Percentiles rank a stretch among this genome's conserved stretches.
phyloP scores from a whole-genome alignment of 2,113 vertebrate species.

The Phrynocephalus versicolor region DNA sequence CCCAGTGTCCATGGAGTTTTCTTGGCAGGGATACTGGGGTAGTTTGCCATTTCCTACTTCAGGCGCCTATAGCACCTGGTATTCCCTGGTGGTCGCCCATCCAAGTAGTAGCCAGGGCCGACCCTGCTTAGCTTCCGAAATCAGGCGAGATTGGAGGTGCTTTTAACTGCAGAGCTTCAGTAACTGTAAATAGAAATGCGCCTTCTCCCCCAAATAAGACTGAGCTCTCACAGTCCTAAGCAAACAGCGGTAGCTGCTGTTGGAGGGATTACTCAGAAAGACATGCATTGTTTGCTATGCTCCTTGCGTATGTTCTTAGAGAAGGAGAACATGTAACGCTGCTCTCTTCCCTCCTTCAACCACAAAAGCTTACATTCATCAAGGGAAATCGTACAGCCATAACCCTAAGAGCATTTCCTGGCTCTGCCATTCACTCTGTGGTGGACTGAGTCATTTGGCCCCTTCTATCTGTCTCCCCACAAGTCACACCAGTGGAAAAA shows the following conservation, averaged over 20 bases:
- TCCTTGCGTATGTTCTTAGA: not conserved
- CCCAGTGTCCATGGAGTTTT: no score
- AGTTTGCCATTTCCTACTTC: no score
- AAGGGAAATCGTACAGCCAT: not conserved
- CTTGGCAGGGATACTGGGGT: no score
- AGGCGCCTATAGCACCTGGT: no score
- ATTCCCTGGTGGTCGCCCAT: no score
- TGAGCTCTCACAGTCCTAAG: not conserved
- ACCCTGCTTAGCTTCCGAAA: no score
- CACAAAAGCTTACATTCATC: not conserved
- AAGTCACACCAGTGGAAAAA: not conserved
- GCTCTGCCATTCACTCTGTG: not conserved
- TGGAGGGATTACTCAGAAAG: not conserved
- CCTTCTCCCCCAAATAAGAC: not conserved
- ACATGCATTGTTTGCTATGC: not conserved
- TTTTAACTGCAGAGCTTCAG: slow-evolving; percentile 19
- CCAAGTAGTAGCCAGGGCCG: no score
- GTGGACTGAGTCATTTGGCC: not conserved
- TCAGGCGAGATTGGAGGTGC: no score
- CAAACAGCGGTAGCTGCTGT: not conserved
- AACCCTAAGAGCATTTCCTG: not conserved
- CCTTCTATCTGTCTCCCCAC: not conserved
- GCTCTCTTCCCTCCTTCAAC: not conserved
- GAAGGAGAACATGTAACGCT: not conserved
- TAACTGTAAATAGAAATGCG: slow-evolving; percentile 23